Base-by-base conservation (phyloP, 2,888 invertebrate genomes). In the Microplitis manilae region DNA sequence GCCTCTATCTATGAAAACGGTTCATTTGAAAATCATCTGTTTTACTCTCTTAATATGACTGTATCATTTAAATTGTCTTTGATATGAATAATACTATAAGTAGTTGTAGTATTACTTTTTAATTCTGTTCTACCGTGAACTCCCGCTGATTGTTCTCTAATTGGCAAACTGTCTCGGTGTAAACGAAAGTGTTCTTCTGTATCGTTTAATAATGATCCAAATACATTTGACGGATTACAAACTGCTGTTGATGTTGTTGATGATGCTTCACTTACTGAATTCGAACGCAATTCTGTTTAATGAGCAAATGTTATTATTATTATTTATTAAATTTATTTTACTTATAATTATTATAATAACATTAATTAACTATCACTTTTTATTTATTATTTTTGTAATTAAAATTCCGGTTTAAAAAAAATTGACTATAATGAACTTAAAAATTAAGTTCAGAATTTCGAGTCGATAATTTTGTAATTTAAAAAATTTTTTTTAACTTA, bases 201-300 rank as follows among this genome's bases (percentile, higher is more conserved):
- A 90, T 93, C 92, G 77, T 91, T 89, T 38, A 94, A 88, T 6
- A 92, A 87, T 0, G 92, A 92, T 41, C 93, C 91, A 87, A 92
- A 90, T 84, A 94, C 89, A 88, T 95, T 90, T 86, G 94, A 81
- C 7, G 83, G 80, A 64, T 83, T 85, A 87, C 93, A 91, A 87
- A 92, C 88, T 87, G 91, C 89, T 71, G 90, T 91, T 13, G 85
- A 83, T 87, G 92, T 88, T 87, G 91, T 89, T 71, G 90, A 91
- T 13, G 85, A 83, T 40, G 92, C 91, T 50, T 93, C 92, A 0
- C 93, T 90, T 84, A 94, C 93, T 0, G 95, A 95, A 86, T 95
- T 95, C 1, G 95, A 95, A 82, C 95, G 92, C 0, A 93, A 92
- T 83, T 94, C 95, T 92, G 91, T 79, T 6, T 6, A 71, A 41